Conservation (phyloP, 2,797 vertebrate species). For the Sardinella longiceps region DNA sequence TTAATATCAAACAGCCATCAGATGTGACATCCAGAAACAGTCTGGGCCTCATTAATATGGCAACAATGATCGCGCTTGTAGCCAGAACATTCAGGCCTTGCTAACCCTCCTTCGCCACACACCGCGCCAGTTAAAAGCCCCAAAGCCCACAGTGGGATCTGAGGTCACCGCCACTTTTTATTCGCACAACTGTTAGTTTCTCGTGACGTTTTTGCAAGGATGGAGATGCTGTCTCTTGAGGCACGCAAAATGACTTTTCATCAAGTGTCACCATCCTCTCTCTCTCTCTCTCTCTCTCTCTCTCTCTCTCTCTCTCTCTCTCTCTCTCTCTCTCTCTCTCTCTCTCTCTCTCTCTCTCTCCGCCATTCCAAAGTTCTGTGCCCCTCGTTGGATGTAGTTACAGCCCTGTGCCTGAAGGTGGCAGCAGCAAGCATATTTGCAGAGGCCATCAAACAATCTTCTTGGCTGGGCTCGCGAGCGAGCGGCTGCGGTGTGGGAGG, state of each 20-base stretch:
- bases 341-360: not conserved
- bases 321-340: not conserved
- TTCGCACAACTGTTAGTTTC: not conserved
- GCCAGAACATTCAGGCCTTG: conserved; percentile 9
- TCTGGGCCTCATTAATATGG: conserved; percentile 13
- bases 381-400: conserved; percentile 26
- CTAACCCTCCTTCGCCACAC: not conserved
- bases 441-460: not conserved
- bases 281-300: not conserved
- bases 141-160: not conserved
- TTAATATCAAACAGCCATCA: conserved; percentile 39
- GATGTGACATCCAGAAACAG: conserved; percentile 26
- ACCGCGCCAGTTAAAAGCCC: not conserved
- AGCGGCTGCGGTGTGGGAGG: not conserved
- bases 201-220: not conserved
- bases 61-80: not conserved
- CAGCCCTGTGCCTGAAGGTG: conserved; percentile 57
- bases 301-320: not conserved
- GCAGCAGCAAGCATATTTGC: conserved; percentile 58
- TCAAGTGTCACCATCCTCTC: not conserved
- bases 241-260: not conserved
- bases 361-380: not conserved
- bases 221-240: not conserved
- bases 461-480: conserved; percentile 7
- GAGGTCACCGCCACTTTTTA: not conserved